These are phyloP conservation scores for Cavia aperea DNA, from an alignment of 2,113 vertebrate genomes.

Conservation along the genomic window DNA sequence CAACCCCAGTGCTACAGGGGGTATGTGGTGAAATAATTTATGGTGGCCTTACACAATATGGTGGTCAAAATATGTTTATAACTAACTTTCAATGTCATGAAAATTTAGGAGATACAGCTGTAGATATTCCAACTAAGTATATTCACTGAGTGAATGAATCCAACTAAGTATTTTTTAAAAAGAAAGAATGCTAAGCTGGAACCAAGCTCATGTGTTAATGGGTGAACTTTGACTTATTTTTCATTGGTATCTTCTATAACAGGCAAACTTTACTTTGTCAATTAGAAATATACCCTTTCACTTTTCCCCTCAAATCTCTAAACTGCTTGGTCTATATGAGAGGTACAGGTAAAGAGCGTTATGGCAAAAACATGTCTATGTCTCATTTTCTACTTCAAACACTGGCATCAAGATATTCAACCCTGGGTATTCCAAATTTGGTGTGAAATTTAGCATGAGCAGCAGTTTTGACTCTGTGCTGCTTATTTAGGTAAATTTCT, in stretches of 20 bases:
- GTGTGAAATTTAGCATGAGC: not conserved
- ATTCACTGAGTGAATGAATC: not conserved
- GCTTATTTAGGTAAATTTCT: not conserved
- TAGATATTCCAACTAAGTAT: not conserved
- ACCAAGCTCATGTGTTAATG: not conserved
- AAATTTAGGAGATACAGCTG: not conserved
- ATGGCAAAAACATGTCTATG: not conserved
- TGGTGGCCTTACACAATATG: not conserved
- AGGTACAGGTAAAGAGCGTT: no score
- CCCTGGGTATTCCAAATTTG: not conserved
- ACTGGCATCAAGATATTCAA: not conserved
- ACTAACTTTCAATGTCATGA: not conserved
- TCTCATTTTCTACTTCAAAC: not conserved
- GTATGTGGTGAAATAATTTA: not conserved
- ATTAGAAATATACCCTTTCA: not conserved
- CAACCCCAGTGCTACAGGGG: not conserved
- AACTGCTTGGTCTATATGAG: no score
- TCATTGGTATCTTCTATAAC: not conserved
- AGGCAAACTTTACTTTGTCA: not conserved
- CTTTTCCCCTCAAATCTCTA: not conserved
- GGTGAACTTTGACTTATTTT: not conserved
- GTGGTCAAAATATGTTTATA: not conserved
- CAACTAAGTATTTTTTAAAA: not conserved
- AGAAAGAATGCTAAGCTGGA: not conserved
- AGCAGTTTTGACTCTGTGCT: not conserved